Evolutionary conservation across 2,113 vertebrate genomes (phyloP).

Genomic region (Heterotis niloticus): DNA sequence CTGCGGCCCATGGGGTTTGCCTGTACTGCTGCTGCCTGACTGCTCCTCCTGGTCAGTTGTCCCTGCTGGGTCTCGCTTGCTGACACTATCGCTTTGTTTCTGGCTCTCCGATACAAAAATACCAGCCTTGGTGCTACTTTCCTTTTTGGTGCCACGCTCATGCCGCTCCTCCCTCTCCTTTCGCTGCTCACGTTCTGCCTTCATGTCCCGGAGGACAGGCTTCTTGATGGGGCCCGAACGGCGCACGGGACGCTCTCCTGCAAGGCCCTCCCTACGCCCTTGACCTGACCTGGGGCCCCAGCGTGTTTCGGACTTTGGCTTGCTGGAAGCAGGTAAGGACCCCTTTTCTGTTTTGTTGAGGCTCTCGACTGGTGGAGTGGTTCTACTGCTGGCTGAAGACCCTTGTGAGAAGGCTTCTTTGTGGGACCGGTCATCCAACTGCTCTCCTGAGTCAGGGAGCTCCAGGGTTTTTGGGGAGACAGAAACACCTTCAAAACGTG

Average conservation of each 20-base stretch:
- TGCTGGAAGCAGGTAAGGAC: conserved; percentile 61
- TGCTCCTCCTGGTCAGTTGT: conserved; percentile 46
- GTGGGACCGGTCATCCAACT: conserved; percentile 74
- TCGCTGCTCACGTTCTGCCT: conserved; percentile 89
- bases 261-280: conserved; percentile 76
- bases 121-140: conserved; percentile 52
- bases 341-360: conserved; percentile 82
- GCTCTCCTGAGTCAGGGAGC: conserved; percentile 72
- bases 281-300: conserved; percentile 84
- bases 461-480: conserved; percentile 66
- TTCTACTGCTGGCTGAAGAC: conserved; percentile 47
- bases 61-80: conserved; percentile 44
- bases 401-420: conserved; percentile 73
- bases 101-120: conserved; percentile 63
- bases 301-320: conserved; percentile 86
- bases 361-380: conserved; percentile 65
- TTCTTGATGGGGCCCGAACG: conserved; percentile 97
- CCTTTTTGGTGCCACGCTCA: conserved; percentile 76
- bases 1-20: conserved; percentile 55
- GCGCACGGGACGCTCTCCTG: conserved; percentile 79
- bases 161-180: conserved; percentile 82
- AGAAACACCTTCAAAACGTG: conserved; percentile 66
- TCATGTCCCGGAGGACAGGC: conserved; percentile 93
- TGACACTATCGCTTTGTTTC: conserved; percentile 47
- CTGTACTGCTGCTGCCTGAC: background rate